phyloP scores from a whole-genome alignment of 2,113 vertebrate species.

The Okapia johnstoni region DNA sequence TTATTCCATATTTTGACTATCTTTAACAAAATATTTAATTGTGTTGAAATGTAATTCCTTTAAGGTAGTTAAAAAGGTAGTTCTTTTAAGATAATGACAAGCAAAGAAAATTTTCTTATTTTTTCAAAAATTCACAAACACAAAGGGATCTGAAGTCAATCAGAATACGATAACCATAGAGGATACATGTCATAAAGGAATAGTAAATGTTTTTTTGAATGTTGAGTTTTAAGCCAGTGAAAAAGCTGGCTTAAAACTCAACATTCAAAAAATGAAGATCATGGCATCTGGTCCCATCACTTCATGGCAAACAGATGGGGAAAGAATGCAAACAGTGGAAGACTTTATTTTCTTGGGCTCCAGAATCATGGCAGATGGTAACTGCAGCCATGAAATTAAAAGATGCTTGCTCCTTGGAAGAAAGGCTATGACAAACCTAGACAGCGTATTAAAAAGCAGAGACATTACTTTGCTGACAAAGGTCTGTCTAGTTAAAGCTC shows the following conservation, averaged over 20 bases:
- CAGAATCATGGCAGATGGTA: background rate
- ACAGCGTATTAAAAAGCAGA: background rate
- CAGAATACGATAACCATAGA: background rate
- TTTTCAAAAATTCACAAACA: background rate
- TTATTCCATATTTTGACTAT: background rate
- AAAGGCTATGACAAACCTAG: background rate
- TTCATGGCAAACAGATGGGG: background rate
- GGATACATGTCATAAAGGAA: background rate
- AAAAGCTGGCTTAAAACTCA: background rate
- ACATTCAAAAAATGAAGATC: background rate
- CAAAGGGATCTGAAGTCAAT: background rate
- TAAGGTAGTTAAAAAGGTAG: background rate
- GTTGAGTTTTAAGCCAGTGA: background rate
- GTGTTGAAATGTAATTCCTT: background rate
- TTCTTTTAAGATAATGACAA: background rate
- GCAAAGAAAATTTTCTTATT: background rate
- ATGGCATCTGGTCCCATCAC: background rate
- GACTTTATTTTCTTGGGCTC: background rate
- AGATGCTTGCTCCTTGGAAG: background rate
- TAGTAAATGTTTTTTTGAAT: background rate
- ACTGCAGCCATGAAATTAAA: background rate
- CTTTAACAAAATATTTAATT: slow-evolving; percentile 27
- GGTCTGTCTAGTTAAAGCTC: background rate
- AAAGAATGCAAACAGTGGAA: background rate
- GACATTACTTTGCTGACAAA: background rate